These are phyloP conservation scores for Euura lappo DNA, from an alignment of 1,140 invertebrate genomes.

Conservation along the genomic window DNA sequence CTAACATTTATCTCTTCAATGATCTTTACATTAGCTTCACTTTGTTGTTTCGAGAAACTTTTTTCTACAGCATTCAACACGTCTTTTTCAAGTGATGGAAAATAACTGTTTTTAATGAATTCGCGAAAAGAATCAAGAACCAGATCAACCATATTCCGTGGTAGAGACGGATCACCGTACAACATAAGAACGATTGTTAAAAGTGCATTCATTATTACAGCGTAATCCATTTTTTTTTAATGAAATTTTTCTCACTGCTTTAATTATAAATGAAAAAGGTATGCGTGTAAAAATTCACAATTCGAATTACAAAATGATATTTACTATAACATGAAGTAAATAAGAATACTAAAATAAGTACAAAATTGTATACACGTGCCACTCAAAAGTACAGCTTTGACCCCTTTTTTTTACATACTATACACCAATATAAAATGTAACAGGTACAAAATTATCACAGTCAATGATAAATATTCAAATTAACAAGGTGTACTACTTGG, in stretches of 20 bases:
- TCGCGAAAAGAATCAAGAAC: constrained; percentile 13
- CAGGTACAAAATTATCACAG: too few species aligned
- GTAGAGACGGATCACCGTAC: constrained; percentile 17
- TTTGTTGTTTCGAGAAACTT: background rate
- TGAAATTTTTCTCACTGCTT: background rate
- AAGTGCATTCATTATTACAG: constrained; percentile 11
- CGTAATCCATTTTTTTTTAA: background rate
- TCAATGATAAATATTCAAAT: too few species aligned
- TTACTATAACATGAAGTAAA: background rate
- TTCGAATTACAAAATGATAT: background rate
- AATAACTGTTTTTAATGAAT: constrained; percentile 11
- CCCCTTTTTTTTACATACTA: too few species aligned
- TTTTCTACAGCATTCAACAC: too few species aligned
- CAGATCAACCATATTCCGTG: constrained; percentile 14
- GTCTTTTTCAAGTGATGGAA: background rate
- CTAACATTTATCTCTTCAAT: background rate
- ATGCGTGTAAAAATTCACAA: background rate
- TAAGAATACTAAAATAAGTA: too few species aligned
- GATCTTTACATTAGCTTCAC: background rate
- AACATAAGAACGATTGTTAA: constrained; percentile 18
- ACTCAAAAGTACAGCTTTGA: too few species aligned
- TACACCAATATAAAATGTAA: too few species aligned
- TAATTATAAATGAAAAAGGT: background rate
- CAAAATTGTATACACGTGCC: too few species aligned
- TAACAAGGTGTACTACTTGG: background rate